These are phyloP conservation scores for Pardosa pseudoannulata DNA, from an alignment of 2,888 invertebrate genomes.

Conservation along the genomic window DNA sequence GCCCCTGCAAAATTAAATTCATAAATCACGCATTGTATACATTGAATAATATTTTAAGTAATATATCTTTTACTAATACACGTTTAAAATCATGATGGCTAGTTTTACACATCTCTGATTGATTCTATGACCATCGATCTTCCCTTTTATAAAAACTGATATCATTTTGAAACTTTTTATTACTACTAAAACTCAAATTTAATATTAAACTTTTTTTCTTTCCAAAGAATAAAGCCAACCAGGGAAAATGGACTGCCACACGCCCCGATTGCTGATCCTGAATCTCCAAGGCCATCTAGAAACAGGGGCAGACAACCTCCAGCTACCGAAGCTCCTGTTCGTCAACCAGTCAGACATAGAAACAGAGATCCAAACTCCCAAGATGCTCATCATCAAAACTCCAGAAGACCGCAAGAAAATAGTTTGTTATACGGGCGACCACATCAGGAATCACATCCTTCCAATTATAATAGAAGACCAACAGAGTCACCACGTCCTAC, in stretches of 20 bases:
- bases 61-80: too few relatives aligned
- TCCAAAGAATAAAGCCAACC: background rate
- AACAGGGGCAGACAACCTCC: background rate
- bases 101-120: too few relatives aligned
- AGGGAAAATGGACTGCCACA: background rate
- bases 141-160: too few relatives aligned
- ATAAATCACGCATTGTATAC: too few relatives aligned
- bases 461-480: background rate
- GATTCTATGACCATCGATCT: too few relatives aligned
- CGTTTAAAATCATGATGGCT: too few relatives aligned
- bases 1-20: too few relatives aligned
- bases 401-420: constrained; percentile 12
- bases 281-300: constrained; percentile 21
- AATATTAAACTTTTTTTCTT: background rate
- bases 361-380: background rate
- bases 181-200: background rate
- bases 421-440: background rate
- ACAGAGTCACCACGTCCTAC: background rate
- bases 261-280: background rate
- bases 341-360: background rate
- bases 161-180: too few relatives aligned
- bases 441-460: background rate
- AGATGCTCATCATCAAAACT: background rate
- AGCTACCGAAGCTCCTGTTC: background rate
- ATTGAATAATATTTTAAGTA: too few relatives aligned